A percentile compares a stretch with the other conserved stretches of the same genome.
Evolutionary conservation across 2,888 invertebrate genomes (phyloP).

Genomic region (Latrodectus elegans): DNA sequence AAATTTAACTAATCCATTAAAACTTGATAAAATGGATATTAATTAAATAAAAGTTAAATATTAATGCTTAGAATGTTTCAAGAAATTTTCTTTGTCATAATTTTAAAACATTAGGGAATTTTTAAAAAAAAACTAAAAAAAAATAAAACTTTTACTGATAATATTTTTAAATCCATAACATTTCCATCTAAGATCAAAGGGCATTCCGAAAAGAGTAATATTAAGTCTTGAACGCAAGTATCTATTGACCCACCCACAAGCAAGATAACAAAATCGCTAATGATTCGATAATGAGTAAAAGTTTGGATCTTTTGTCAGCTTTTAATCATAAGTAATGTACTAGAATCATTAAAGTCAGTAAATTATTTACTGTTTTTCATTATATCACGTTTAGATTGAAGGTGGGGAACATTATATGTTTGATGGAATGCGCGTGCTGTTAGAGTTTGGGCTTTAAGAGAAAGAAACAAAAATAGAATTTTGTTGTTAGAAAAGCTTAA

Average conservation of each 20-base stretch:
- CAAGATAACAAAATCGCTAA: background rate
- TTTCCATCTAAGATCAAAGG: background rate
- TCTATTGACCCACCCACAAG: background rate
- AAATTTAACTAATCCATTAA: no score
- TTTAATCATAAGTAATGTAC: conserved; percentile 5
- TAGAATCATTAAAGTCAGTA: background rate
- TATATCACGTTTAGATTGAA: background rate
- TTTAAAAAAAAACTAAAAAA: background rate
- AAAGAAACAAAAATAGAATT: background rate
- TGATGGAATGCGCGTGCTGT: background rate
- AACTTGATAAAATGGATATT: no score
- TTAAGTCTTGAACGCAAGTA: background rate
- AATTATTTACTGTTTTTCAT: conserved; percentile 3
- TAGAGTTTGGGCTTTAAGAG: background rate
- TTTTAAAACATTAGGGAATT: background rate
- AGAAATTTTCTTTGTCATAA: no score
- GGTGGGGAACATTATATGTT: background rate
- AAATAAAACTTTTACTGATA: background rate
- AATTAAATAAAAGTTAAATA: no score
- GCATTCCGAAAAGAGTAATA: background rate
- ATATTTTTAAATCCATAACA: background rate
- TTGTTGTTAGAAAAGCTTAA: background rate
- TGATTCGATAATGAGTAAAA: conserved; percentile 5
- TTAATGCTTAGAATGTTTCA: no score
- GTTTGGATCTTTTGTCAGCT: background rate